Evolutionary conservation across 2,888 invertebrate genomes (phyloP), one percentile per base, ranked within the genome.

Genomic region (Chalcis sispes): DNA sequence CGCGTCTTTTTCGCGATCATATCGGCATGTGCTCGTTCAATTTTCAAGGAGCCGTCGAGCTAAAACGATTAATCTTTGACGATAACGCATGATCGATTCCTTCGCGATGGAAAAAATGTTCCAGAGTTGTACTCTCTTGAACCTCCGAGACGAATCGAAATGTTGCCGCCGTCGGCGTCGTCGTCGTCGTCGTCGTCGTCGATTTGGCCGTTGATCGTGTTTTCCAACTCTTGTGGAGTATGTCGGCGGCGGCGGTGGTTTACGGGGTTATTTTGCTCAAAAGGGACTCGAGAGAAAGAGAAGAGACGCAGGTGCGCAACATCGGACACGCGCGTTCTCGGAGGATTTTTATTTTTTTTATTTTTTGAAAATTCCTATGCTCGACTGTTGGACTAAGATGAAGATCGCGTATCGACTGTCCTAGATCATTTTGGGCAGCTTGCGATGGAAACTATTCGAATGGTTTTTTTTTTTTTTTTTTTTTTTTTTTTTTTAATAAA

Each of bases 31-130:
- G 13, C 8, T 18, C 2, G 27, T 20, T 25, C 7, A 58, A 66
- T 66, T 65, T 27, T 42, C 66, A 66, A 66, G 59, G 72, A 66
- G 25, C 52, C 20, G 67, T 56, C 67, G 29, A 67, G 46, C 67
- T n/a, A n/a, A 56, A 10, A 0, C 40, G 36, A 29, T 15, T 48
- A n/a, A 20, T 10, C 32, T 50, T 18, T 56, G 40, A 3, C 20
- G 42, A 27, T 40, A 18, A 27, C 8, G 29, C 20, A 13, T n/a
- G 4, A 7, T 36, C 36, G 10, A 7, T 36, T 36, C 36, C 4
- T 20, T 36, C 3, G 1, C 13, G 15, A 10, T 50, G 15, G 52
- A 65, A 65, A 52, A 52, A n/a, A n/a, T n/a, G n/a, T 65, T 50
- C 50, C 36, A 23, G 52, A 65, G 5, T 2, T 36, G 65, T 18